Conservation (phyloP, 2,113 vertebrate species). For the Indri indri region DNA sequence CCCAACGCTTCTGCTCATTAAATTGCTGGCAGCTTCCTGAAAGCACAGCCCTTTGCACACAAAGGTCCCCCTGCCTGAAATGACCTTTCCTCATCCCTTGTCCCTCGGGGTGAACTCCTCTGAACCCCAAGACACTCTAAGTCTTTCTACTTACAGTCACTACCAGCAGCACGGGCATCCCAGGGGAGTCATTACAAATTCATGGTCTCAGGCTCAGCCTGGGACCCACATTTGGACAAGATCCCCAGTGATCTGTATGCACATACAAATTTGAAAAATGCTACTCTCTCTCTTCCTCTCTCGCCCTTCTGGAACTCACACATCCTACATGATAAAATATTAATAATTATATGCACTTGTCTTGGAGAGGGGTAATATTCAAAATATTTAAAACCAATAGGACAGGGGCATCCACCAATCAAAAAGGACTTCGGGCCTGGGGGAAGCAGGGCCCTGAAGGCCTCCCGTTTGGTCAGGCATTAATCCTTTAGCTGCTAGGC, state of each 20-base stretch:
- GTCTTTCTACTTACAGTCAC: background rate
- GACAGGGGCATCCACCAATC: background rate
- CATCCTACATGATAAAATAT: background rate
- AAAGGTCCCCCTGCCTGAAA: no score
- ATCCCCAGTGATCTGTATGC: background rate
- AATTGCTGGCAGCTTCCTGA: background rate
- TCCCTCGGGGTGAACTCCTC: background rate
- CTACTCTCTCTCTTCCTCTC: background rate
- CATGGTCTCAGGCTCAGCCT: background rate
- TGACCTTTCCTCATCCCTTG: background rate
- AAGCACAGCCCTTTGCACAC: background rate
- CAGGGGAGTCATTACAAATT: background rate
- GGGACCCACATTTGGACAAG: background rate
- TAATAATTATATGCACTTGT: background rate
- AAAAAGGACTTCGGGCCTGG: background rate
- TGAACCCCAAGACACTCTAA: background rate
- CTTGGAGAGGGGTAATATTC: background rate
- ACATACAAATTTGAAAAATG: background rate
- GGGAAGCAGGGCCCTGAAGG: background rate
- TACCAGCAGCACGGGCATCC: background rate
- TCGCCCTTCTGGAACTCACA: background rate
- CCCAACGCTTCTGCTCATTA: background rate
- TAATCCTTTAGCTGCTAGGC: background rate
- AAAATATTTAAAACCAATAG: background rate
- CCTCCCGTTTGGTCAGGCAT: background rate